Conservation (phyloP, 2,888 invertebrate genomes). For the Heliconius charithonia region DNA sequence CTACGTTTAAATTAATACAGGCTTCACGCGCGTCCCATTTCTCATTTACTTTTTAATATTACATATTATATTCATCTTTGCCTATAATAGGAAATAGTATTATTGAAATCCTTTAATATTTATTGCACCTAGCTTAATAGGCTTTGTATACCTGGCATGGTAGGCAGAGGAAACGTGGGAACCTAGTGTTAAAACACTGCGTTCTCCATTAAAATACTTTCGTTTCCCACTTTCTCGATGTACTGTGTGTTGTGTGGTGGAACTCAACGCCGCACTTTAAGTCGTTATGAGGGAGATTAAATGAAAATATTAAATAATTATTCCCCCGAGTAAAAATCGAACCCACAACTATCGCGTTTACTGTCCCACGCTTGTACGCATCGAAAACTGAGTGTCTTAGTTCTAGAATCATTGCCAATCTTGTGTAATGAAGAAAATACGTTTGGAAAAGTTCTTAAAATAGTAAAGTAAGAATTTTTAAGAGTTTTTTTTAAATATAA, state of each 20-base stretch:
- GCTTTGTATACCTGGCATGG: background rate
- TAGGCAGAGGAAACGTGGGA: background rate
- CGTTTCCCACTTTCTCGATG: too few relatives aligned
- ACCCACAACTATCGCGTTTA: too few relatives aligned
- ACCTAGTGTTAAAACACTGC: background rate
- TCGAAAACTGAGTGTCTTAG: too few relatives aligned
- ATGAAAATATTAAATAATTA: background rate
- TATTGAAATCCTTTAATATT: background rate
- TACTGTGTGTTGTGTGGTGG: background rate
- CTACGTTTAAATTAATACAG: slow-evolving; percentile 49
- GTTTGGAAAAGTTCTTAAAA: too few relatives aligned
- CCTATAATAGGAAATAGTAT: background rate
- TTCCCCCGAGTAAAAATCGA: too few relatives aligned
- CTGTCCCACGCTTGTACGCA: too few relatives aligned
- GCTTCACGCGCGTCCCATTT: slow-evolving; percentile 47
- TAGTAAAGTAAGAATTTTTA: too few relatives aligned
- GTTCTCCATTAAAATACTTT: background rate
- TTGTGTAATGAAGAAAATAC: too few relatives aligned
- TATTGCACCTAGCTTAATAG: too few relatives aligned
- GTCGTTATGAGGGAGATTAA: background rate
- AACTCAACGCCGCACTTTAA: background rate
- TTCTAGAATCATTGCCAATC: too few relatives aligned
- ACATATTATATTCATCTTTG: slow-evolving; percentile 19
- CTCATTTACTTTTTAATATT: slow-evolving; percentile 42
- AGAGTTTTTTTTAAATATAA: too few relatives aligned